Evolutionary conservation across 2,113 vertebrate genomes (phyloP).

Genomic region (Urocitellus parryii): DNA sequence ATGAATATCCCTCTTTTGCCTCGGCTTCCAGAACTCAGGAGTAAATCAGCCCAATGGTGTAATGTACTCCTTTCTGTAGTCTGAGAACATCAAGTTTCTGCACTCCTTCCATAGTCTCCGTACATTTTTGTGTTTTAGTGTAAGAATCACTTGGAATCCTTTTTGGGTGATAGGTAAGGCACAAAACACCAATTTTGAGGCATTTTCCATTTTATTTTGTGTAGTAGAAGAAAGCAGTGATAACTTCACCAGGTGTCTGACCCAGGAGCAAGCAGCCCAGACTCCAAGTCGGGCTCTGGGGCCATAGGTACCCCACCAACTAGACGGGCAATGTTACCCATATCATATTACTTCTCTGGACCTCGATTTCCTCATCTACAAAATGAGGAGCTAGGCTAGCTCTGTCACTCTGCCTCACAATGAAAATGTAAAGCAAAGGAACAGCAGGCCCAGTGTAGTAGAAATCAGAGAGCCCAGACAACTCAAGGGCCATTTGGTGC

Average conservation of each 20-base stretch:
- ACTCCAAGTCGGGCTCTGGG: background rate
- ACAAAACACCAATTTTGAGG: background rate
- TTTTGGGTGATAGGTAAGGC: background rate
- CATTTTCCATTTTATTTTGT: background rate
- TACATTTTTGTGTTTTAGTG: background rate
- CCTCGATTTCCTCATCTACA: background rate
- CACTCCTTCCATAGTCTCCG: background rate
- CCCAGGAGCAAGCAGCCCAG: too few species aligned
- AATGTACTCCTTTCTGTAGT: background rate
- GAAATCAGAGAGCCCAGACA: background rate
- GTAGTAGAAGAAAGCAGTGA: background rate
- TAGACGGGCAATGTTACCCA: background rate
- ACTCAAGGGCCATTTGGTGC: accelerated
- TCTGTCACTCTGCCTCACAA: background rate
- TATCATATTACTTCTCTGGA: background rate
- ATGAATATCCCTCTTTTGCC: background rate
- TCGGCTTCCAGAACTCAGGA: conserved; percentile 17
- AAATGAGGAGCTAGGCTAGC: background rate
- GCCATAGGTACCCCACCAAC: too few species aligned
- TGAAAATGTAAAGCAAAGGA: background rate
- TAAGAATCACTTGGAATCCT: background rate
- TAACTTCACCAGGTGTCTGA: too few species aligned
- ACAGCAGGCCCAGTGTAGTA: background rate
- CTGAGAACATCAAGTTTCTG: background rate
- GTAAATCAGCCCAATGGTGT: background rate